Percentiles rank a stretch among this genome's conserved stretches.
phyloP scores from a whole-genome alignment of 1,140 invertebrate genomes.

The Telenomus remus region DNA sequence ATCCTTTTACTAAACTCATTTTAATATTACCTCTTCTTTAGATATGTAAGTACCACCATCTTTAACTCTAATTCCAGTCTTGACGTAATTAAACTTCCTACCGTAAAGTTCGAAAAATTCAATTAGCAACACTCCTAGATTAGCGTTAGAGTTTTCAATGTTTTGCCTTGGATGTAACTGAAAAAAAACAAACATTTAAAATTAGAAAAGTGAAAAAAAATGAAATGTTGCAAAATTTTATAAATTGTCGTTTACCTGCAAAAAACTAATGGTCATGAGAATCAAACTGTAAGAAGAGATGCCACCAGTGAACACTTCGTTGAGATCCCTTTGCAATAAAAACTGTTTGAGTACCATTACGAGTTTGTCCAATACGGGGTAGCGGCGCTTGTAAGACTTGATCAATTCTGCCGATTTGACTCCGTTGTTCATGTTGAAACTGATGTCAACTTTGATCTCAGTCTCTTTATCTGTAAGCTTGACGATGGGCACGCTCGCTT shows the following conservation, averaged over 20 bases:
- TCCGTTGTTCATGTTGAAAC: constrained; percentile 98
- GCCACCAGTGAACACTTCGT: constrained; percentile 99
- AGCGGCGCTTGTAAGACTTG: constrained; percentile 86
- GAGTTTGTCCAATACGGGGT: constrained; percentile 92
- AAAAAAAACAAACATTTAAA: constrained; percentile 9
- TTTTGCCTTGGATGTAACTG: constrained; percentile 85
- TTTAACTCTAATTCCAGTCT: constrained; percentile 95
- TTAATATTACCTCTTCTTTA: constrained; percentile 87
- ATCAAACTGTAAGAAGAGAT: constrained; percentile 99
- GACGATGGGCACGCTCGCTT: constrained; percentile 97
- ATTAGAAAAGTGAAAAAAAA: neutral
- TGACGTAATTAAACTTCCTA: constrained; percentile 96
- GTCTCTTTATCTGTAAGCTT: constrained; percentile 97
- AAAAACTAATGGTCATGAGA: constrained; percentile 98
- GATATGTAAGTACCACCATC: constrained; percentile 95
- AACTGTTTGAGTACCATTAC: constrained; percentile 99
- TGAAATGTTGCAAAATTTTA: neutral
- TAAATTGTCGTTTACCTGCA: constrained; percentile 81
- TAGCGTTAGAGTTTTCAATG: constrained; percentile 79
- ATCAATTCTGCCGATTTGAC: constrained; percentile 97
- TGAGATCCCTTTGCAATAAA: constrained; percentile 95
- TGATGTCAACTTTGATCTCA: constrained; percentile 96
- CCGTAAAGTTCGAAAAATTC: constrained; percentile 99
- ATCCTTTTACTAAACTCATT: constrained; percentile 13
- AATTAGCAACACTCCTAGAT: constrained; percentile 95